A percentile compares a stretch with the other conserved stretches of the same genome.
phyloP scores from a whole-genome alignment of 1,140 invertebrate species.

The Panulirus ornatus region DNA sequence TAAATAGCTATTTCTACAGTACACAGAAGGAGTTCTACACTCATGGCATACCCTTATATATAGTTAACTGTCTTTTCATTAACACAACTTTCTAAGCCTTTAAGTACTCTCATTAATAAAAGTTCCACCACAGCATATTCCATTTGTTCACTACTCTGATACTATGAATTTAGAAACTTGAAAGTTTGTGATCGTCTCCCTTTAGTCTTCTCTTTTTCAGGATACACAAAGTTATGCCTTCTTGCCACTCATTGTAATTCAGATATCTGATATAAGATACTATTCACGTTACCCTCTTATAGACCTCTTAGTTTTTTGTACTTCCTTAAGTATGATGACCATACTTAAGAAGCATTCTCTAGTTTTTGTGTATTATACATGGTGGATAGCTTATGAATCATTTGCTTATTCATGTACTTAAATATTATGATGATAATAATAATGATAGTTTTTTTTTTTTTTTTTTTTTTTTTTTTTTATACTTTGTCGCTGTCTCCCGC shows the following conservation, averaged over 20 bases:
- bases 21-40: no score
- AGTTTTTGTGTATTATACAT: neutral
- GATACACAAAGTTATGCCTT: neutral
- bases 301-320: neutral
- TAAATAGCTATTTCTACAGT: neutral
- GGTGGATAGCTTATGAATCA: neutral
- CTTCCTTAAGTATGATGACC: neutral
- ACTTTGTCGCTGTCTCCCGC: no score
- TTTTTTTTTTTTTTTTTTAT: no score
- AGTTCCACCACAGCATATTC: neutral
- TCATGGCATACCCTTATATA: neutral
- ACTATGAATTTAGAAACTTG: neutral
- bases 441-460: no score
- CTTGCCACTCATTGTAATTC: neutral
- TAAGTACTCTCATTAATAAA: neutral
- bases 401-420: no score
- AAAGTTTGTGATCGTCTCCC: neutral
- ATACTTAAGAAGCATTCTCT: neutral
- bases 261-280: neutral
- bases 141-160: neutral
- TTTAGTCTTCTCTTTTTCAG: neutral
- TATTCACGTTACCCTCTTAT: neutral
- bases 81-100: neutral
- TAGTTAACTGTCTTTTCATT: neutral
- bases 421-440: no score